Conservation (phyloP, 2,797 vertebrate genomes). For the Lutra lutra region DNA sequence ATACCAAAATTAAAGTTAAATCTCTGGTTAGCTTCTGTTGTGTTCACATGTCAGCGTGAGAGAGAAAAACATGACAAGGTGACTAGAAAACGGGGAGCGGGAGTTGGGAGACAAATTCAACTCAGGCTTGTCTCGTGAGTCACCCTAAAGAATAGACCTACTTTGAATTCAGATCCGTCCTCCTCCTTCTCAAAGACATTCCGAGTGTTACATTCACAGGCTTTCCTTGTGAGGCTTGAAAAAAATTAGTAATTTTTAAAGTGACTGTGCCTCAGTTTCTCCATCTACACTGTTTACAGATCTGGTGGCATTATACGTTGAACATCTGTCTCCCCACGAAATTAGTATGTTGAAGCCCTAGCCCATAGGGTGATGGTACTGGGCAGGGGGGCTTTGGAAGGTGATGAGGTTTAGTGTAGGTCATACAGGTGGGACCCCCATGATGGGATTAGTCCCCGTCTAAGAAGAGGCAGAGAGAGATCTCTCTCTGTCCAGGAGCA, state of each 20-base stretch:
- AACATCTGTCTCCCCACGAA: not conserved
- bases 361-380: not conserved
- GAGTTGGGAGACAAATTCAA: not conserved
- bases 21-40: constrained; percentile 60
- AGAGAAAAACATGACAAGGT: constrained; percentile 27
- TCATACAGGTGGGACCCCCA: not conserved
- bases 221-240: not conserved
- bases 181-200: constrained; percentile 29
- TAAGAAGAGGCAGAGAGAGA: not conserved
- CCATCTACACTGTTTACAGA: not conserved
- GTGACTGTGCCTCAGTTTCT: constrained; percentile 52
- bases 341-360: not conserved
- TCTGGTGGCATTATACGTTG: not conserved
- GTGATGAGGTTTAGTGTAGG: not conserved
- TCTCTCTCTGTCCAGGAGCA: not conserved
- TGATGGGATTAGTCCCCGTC: not conserved
- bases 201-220: not conserved
- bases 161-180: constrained; percentile 22
- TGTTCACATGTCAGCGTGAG: constrained; percentile 29
- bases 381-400: not conserved
- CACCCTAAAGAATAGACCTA: constrained; percentile 27
- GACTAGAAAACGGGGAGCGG: not conserved
- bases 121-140: not conserved
- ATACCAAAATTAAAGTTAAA: constrained; percentile 69
- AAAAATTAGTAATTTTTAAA: constrained; percentile 34